Evolutionary conservation across 2,888 invertebrate species (phyloP), one percentile per base, ranked within the genome.

Genomic region (Tryphoninae sp.): DNA sequence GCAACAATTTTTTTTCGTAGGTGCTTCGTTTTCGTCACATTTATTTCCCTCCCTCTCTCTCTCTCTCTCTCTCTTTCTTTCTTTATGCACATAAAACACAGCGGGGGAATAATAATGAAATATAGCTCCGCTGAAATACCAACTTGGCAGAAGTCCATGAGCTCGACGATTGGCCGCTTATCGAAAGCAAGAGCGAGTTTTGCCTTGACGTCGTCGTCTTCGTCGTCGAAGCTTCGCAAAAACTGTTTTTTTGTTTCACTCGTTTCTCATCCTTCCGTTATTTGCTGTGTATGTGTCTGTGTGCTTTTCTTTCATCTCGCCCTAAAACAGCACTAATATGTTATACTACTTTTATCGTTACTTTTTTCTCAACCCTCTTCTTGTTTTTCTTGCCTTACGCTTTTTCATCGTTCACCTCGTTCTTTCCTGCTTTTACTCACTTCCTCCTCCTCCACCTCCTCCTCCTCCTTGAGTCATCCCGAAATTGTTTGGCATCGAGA

Each of bases 81-180:
- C 33, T 33, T 6, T 33, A 33, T 33, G 59, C 11, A 75, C 58
- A 59, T 58, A 59, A 6, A 33, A 23, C 23, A 40, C 42, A 55
- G 55, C 19, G 16, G n/a, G 9, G 13, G 58, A 55, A 64, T 23
- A 71, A 55, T 55, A 26, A 58, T 64, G 42, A 78, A 71, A 71
- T 55, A 78, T 78, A 71, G 33, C 53, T 40, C 9, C 40, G 77
- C n/a, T 64, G 45, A 71, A 71, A 78, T 69, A 71, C 19, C 62
- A 13, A 45, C 64, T 71, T 78, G 77, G 77, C 77, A 78, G 19
- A 71, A 22, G 71, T 78, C 77, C 77, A 78, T 16, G 64, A 64
- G 64, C 64, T 58, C 77, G 58, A 71, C 71, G 77, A 78, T 78
- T 78, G 33, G 77, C 77, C 77, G 77, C 71, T 78, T 78, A 78